Evolutionary conservation across 37 sponge, comb jelly and placozoan species (phyloP).

Genomic region (Halichondria panicea): DNA sequence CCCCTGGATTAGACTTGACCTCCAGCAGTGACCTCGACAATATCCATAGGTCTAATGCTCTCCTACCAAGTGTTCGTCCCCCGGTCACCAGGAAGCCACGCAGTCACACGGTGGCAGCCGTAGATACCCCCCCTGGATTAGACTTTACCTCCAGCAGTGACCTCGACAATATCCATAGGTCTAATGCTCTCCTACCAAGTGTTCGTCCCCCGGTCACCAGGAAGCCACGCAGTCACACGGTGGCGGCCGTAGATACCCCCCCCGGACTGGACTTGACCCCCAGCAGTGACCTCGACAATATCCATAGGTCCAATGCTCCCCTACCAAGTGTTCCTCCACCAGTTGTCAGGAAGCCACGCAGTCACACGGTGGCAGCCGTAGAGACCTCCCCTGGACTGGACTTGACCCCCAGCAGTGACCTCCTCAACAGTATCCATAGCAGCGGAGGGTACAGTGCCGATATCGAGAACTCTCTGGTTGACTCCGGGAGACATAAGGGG

Average conservation of each 20-base stretch:
- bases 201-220: neutral
- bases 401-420: neutral
- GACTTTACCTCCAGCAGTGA: neutral
- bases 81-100: slow-evolving; percentile 6
- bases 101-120: slow-evolving; percentile 14
- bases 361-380: slow-evolving; percentile 10
- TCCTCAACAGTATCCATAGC: too few relatives aligned
- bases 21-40: too few relatives aligned
- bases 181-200: neutral
- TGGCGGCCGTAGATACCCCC: neutral
- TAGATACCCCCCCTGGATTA: neutral
- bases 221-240: slow-evolving; percentile 26
- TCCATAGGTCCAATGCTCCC: neutral
- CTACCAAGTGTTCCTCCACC: neutral
- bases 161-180: too few relatives aligned
- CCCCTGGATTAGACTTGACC: neutral
- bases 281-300: too few relatives aligned
- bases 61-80: neutral
- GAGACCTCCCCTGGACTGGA: neutral
- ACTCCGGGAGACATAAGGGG: neutral
- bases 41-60: neutral
- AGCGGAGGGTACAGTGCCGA: slow-evolving; percentile 19
- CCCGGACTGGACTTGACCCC: neutral
- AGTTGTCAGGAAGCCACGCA: slow-evolving; percentile 8
- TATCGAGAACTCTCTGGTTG: neutral